phyloP scores from a whole-genome alignment of 2,888 invertebrate species.

The Eilema caniola region DNA sequence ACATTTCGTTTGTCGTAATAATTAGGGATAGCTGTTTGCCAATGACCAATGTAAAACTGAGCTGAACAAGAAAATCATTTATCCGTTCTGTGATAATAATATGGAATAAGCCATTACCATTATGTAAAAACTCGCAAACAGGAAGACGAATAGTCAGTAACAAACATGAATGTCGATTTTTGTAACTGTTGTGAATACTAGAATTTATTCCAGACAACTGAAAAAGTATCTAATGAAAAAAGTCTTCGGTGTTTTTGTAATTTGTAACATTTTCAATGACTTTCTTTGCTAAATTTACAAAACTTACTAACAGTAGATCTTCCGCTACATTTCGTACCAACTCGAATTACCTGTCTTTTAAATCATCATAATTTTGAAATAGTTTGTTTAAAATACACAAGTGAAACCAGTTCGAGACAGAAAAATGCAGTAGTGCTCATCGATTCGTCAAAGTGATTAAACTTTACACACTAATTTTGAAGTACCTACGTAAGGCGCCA shows the following conservation, averaged over 20 bases:
- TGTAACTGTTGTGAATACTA: too few relatives aligned
- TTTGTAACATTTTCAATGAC: neutral
- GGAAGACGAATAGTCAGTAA: too few relatives aligned
- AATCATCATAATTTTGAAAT: neutral
- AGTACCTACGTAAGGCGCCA: constrained; percentile 15
- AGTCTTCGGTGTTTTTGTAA: neutral
- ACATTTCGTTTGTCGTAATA: neutral
- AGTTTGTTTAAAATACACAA: constrained; percentile 3
- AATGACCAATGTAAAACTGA: too few relatives aligned
- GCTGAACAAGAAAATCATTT: too few relatives aligned
- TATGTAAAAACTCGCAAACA: too few relatives aligned
- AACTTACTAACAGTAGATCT: neutral
- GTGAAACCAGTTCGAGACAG: constrained; percentile 21
- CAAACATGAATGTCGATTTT: too few relatives aligned
- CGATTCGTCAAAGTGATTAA: constrained; percentile 41
- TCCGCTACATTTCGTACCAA: neutral
- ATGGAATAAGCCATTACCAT: too few relatives aligned
- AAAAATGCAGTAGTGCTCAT: constrained; percentile 40
- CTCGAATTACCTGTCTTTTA: neutral
- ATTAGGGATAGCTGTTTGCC: too few relatives aligned
- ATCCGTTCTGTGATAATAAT: too few relatives aligned
- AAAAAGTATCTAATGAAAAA: neutral
- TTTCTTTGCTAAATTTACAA: too few relatives aligned
- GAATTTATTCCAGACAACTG: neutral
- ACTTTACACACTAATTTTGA: constrained; percentile 22